Percentiles rank a stretch among this genome's conserved stretches.
Conservation (phyloP, 2,113 vertebrate species). For the Phasianus colchicus region DNA sequence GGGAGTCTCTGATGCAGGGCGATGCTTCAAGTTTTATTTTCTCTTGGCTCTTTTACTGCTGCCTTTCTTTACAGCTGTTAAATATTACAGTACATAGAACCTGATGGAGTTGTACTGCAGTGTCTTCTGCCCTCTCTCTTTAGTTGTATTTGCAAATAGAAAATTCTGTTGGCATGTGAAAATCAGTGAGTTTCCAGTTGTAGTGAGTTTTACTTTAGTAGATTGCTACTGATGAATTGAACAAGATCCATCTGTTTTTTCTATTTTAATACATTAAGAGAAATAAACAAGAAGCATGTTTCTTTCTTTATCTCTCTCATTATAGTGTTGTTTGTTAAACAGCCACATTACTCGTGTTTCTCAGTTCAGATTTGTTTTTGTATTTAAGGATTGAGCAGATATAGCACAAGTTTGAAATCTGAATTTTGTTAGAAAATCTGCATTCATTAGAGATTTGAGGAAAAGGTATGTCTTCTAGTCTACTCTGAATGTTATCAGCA, state of each 20-base stretch:
- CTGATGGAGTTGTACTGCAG: background rate
- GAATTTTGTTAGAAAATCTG: background rate
- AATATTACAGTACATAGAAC: background rate
- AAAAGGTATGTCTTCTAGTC: background rate
- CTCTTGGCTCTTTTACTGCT: background rate
- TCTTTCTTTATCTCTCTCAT: background rate
- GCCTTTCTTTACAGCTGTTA: background rate
- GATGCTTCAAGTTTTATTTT: background rate
- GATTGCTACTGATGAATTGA: background rate
- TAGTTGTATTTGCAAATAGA: background rate
- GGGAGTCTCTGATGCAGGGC: background rate
- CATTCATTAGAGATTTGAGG: background rate
- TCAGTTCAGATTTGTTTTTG: background rate
- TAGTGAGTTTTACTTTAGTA: background rate
- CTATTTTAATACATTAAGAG: background rate
- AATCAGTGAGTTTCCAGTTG: background rate
- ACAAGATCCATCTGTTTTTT: background rate
- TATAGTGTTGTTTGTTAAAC: background rate
- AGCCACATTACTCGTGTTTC: background rate
- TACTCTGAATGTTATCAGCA: background rate
- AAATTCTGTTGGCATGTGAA: background rate
- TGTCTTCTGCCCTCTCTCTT: fast-evolving
- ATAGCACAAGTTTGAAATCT: background rate
- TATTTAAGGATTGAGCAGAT: background rate
- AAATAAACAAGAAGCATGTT: background rate